Evolutionary conservation across 1,140 invertebrate species (phyloP).

Genomic region (Coenobita brevimanus): DNA sequence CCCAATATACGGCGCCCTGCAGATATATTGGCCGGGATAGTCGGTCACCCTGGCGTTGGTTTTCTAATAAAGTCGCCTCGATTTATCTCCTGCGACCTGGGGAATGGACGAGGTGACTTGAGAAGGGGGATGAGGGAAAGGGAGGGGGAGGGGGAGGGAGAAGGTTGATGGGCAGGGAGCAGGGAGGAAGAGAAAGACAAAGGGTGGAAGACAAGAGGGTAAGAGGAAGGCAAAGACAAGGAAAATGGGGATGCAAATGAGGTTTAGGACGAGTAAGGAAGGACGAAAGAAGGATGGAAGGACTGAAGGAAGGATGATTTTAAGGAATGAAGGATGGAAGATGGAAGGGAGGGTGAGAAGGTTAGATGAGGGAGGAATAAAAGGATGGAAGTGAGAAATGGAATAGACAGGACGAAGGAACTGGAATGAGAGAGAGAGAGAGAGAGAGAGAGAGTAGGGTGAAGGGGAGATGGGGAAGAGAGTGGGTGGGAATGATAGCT

Average conservation of each 20-base stretch:
- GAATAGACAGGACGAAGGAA: too few relatives aligned
- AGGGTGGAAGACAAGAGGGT: neutral
- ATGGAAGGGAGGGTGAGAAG: neutral
- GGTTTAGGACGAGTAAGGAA: neutral
- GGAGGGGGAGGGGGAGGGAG: neutral
- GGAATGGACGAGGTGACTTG: too few relatives aligned
- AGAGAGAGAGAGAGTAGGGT: too few relatives aligned
- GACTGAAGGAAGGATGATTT: too few relatives aligned
- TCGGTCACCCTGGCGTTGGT: constrained; percentile 50
- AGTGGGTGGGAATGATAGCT: too few relatives aligned
- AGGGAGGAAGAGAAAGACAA: neutral
- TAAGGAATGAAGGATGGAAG: neutral
- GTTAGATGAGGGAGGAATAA: neutral
- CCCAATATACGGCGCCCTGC: too few relatives aligned
- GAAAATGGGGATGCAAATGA: neutral
- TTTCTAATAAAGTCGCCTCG: constrained; percentile 31
- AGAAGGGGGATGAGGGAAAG: neutral
- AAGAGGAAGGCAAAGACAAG: neutral
- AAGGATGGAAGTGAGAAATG: too few relatives aligned
- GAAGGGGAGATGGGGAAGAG: too few relatives aligned
- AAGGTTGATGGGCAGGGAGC: too few relatives aligned
- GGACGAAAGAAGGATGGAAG: neutral
- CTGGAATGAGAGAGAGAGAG: too few relatives aligned
- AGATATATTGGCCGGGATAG: constrained; percentile 11
- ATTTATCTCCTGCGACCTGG: constrained; percentile 29